Percentiles rank a stretch among this genome's conserved stretches.
These are phyloP conservation scores for Symphodus melops DNA, from an alignment of 2,113 vertebrate genomes.

Conservation along the genomic window DNA sequence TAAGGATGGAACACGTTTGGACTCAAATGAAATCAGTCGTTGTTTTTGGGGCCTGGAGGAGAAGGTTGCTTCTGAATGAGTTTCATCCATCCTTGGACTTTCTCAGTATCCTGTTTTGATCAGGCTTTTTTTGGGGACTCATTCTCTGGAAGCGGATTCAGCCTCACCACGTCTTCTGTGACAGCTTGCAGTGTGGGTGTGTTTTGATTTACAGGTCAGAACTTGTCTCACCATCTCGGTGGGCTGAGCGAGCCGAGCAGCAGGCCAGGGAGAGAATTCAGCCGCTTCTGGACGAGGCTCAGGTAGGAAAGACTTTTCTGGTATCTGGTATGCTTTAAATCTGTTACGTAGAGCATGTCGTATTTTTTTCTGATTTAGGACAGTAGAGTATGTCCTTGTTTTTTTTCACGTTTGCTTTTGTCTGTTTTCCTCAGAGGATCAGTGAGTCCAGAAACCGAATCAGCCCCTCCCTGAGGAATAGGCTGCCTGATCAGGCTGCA, in stretches of 20 bases:
- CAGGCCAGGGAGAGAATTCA: conserved; percentile 63
- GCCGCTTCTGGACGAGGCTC: conserved; percentile 67
- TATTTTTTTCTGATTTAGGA: too few relatives aligned
- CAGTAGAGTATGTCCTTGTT: neutral
- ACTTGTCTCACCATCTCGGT: conserved; percentile 63
- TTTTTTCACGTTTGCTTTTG: conserved; percentile 45
- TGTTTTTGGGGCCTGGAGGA: too few relatives aligned
- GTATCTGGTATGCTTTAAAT: neutral
- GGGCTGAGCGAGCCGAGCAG: conserved; percentile 75
- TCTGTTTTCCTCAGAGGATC: conserved; percentile 59
- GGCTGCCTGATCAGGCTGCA: conserved; percentile 63
- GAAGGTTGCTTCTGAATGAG: too few relatives aligned
- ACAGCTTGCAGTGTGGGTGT: conserved; percentile 44
- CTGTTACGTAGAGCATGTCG: neutral
- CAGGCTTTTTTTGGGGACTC: neutral
- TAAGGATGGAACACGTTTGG: too few relatives aligned
- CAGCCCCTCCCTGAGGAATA: conserved; percentile 44
- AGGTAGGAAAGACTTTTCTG: conserved; percentile 72
- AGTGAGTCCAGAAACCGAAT: conserved; percentile 47
- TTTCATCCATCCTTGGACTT: too few relatives aligned
- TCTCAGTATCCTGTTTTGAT: too few relatives aligned
- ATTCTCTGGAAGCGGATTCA: neutral
- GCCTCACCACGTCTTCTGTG: neutral
- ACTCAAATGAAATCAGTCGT: too few relatives aligned
- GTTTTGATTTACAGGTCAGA: conserved; percentile 75